Evolutionary conservation across 1,140 invertebrate species (phyloP).

Genomic region (Dolichoris vasculosae): DNA sequence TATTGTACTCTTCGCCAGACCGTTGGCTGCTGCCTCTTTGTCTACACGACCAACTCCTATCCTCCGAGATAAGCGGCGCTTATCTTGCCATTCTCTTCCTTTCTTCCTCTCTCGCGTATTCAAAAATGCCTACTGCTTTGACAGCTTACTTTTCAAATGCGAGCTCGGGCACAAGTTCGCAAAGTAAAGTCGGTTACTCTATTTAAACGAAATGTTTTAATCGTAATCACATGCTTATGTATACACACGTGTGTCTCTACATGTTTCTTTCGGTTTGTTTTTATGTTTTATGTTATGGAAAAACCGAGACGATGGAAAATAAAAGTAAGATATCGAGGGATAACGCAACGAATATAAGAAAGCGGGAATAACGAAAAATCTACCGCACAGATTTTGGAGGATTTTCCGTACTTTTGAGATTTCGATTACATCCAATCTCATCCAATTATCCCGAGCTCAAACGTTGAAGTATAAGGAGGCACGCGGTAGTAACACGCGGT

Average conservation of each 20-base stretch:
- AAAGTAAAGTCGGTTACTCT: too few relatives aligned
- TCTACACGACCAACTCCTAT: not conserved
- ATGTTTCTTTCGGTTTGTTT: too few relatives aligned
- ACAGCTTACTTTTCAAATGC: too few relatives aligned
- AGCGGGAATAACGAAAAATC: not conserved
- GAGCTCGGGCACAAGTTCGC: too few relatives aligned
- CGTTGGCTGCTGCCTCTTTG: not conserved
- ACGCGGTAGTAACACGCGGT: not conserved
- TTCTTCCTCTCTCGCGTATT: not conserved
- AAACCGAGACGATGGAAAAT: too few relatives aligned
- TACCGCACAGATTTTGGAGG: not conserved
- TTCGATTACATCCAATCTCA: slow-evolving; percentile 42
- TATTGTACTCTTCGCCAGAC: not conserved
- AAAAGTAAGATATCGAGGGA: too few relatives aligned
- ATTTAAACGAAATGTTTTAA: too few relatives aligned
- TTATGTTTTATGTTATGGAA: too few relatives aligned
- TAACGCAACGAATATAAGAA: not conserved
- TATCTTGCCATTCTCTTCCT: not conserved
- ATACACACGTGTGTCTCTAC: too few relatives aligned
- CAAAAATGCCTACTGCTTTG: too few relatives aligned
- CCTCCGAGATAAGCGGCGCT: not conserved
- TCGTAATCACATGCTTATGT: too few relatives aligned
- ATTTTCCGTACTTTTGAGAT: not conserved
- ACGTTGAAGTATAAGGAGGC: not conserved
- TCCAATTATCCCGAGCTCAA: slow-evolving; percentile 27